Conservation (phyloP, 2,797 vertebrate species). For the Megaceryle alcyon region DNA sequence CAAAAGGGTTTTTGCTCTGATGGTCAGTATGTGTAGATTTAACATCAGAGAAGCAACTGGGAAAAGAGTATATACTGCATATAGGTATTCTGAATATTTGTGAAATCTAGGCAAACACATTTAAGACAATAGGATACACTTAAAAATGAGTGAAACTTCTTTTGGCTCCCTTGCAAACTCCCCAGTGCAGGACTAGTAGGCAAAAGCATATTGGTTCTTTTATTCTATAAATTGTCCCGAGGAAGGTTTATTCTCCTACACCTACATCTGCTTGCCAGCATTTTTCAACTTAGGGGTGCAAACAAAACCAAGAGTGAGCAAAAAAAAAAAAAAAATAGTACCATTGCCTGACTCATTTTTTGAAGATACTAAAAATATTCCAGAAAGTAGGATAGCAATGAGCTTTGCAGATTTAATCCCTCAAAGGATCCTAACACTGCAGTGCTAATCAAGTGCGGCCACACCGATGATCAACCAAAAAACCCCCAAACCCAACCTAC, state of each 20-base stretch:
- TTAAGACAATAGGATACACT: background rate
- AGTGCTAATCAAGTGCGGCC: background rate
- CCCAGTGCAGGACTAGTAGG: background rate
- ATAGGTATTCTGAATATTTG: background rate
- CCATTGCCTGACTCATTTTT: background rate
- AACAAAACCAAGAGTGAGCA: no score
- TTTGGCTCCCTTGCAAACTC: background rate
- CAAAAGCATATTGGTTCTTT: background rate
- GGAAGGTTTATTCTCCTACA: background rate
- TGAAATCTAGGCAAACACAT: background rate
- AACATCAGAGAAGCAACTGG: background rate
- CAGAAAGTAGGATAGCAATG: background rate
- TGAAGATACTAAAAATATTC: background rate
- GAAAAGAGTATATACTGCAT: background rate
- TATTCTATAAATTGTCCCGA: background rate
- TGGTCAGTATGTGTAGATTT: background rate
- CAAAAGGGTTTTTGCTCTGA: background rate
- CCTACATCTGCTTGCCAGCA: background rate
- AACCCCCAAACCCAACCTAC: background rate
- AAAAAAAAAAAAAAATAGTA: background rate
- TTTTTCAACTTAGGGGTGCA: background rate
- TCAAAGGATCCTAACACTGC: background rate
- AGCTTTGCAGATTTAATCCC: fast-evolving
- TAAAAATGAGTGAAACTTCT: background rate
- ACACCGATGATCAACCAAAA: background rate